Evolutionary conservation across 2,888 invertebrate genomes (phyloP), one percentile per base, ranked within the genome.

Genomic region (Octonoba sinensis): DNA sequence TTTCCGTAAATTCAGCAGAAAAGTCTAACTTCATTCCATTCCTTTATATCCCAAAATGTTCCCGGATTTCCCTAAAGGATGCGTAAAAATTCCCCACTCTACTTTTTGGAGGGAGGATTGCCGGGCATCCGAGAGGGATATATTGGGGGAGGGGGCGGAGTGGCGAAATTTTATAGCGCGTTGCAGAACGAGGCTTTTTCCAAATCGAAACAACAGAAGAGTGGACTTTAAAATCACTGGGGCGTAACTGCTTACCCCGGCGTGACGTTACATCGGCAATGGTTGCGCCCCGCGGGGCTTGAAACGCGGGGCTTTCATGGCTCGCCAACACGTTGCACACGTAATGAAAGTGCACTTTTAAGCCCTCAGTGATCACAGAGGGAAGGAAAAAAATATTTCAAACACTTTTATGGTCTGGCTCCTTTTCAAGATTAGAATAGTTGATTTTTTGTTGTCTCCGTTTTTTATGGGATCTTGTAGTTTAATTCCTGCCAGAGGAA

Each of bases 141-240:
- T 46, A 44, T 27, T 22, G 54, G 64, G 15, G 46, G 57, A 60
- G 51, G 73, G 46, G 60, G 62, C 46, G 18, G 44, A 24, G 44
- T 22, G 51, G 60, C 60, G 36, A 62, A 76, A 56, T 76, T 76
- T 76, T 76, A 76, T 76, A 76, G 76, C 62, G 54, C 76, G 60
- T 76, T 69, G 46, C 76, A 69, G 70, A 76, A 76, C 62, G 69
- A 46, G 54, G 60, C 69, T 76, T 54, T 76, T 76, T 69, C 69
- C 62, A 62, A 75, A 67, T 75, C 67, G 67, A 75, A 75, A 75
- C 67, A 75, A 76, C 60, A 64, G 54, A 27, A 69, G 67, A 76
- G 76, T 76, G 76, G 76, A 76, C 76, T 76, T 76, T 76, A 76
- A 76, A 76, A 60, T 69, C 76, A 56, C 62, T 62, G 46, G 54